A percentile compares a stretch with the other conserved stretches of the same genome.
phyloP scores from a whole-genome alignment of 2,888 invertebrate species.

The Metacarcinus magister region DNA sequence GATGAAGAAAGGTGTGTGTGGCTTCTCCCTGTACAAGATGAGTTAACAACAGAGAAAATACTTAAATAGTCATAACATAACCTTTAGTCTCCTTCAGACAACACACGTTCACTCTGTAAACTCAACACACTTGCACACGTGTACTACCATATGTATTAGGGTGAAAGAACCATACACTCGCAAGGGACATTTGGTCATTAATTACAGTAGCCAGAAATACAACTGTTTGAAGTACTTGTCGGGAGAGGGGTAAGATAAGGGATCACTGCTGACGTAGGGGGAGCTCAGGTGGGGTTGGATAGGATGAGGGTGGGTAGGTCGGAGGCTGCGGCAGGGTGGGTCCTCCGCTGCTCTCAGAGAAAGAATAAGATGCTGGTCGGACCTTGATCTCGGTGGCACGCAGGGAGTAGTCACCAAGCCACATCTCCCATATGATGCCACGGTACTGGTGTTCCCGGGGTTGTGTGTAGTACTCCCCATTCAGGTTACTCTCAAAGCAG shows the following conservation, averaged over 20 bases:
- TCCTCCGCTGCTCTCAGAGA: not conserved
- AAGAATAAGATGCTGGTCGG: constrained; percentile 83
- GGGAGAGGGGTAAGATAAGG: not conserved
- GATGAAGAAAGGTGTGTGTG: not conserved
- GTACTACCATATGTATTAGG: not conserved
- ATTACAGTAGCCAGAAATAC: not conserved
- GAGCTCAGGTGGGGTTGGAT: constrained; percentile 62
- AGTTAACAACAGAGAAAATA: not conserved
- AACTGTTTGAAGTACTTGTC: not conserved
- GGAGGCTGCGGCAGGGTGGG: not conserved
- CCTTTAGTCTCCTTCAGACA: not conserved
- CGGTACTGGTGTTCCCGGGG: constrained; percentile 86
- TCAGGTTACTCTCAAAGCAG: constrained; percentile 87
- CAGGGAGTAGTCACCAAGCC: constrained; percentile 87
- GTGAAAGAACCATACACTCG: not conserved
- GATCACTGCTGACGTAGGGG: constrained; percentile 68
- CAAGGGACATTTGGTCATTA: no score
- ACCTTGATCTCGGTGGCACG: constrained; percentile 86
- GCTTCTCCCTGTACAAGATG: not conserved
- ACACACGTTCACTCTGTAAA: not conserved
- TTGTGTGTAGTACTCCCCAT: constrained; percentile 86
- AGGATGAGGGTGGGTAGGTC: not conserved
- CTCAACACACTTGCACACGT: not conserved
- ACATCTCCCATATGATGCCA: constrained; percentile 87
- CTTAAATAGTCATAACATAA: not conserved